Base-by-base conservation (phyloP, 2,888 invertebrate species). In the Amphipyra tragopoginis region DNA sequence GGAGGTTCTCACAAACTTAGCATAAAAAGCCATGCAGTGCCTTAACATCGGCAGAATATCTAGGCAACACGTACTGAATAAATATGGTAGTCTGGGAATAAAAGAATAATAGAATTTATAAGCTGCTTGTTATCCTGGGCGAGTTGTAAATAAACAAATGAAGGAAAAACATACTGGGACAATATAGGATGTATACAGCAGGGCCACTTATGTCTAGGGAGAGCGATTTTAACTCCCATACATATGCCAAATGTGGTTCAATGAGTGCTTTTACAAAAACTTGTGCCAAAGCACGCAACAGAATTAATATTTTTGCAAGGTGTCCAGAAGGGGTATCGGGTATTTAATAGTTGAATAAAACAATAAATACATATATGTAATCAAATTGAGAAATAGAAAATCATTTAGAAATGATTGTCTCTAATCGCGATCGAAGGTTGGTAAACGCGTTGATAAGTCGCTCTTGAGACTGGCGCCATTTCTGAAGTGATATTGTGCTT, bases 11-110 rank as follows among this genome's bases (percentile, higher is more conserved):
- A 61, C 52, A 45, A 66, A 49, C 64, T 77, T 76, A 72, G 59
- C 74, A 78, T 82, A 72, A 77, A 71, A 74, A 71, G 62, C 51
- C 66, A 66, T 66, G 65, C 57, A 57, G 57, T 62, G 73, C 74
- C 52, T 75, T 71, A 77, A 80, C 72, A 62, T 61, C 45, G 21
- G 52, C 47, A 44, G 48, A 60, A 64, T 21, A 75, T 70, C 75
- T 72, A 52, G 48, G 42, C 48, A 55, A 39, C 55, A 55, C 65
- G 43, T 60, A 69, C 62, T 61, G 72, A 73, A 77, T 73, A 60
- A 65, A 71, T 75, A 58, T 53, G 0, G 26, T 39, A n/a, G 63
- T 42, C 51, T 62, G 44, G 42, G 57, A 73, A 73, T 57, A 54
- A 54, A 54, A 54, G 54, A 73, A 73, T 62, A 54, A 57, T 51